These are phyloP conservation scores for Scaptomyza caliginosa DNA, from an alignment of 2,888 invertebrate species.

Conservation along the genomic window DNA sequence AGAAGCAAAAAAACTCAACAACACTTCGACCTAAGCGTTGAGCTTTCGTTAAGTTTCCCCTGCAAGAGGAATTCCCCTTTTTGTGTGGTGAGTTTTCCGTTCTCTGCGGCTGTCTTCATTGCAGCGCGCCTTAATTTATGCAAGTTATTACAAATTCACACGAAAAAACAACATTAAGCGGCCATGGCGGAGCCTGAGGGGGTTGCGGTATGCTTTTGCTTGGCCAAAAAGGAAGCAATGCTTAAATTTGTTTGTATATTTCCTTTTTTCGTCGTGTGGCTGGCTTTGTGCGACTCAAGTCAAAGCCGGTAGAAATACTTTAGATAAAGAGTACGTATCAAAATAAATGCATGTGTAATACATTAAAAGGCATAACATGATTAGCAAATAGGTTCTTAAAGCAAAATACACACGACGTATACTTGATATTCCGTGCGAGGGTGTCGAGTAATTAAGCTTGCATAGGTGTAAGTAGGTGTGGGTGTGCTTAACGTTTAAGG, in stretches of 20 bases:
- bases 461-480: constrained; percentile 10
- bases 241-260: constrained; percentile 49
- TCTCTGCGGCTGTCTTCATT: constrained; percentile 22
- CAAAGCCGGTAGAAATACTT: constrained; percentile 28
- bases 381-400: constrained; percentile 45
- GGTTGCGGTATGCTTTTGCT: constrained; percentile 13
- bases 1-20: constrained; percentile 28
- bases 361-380: constrained; percentile 57
- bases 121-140: constrained; percentile 70
- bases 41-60: constrained; percentile 53
- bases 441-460: constrained; percentile 61
- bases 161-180: constrained; percentile 74
- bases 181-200: neutral
- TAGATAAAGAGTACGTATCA: constrained; percentile 23
- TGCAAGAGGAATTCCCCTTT: neutral
- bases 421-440: constrained; percentile 31
- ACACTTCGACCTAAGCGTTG: constrained; percentile 37
- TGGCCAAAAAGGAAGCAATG: constrained; percentile 61
- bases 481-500: constrained; percentile 60
- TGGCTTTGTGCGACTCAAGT: constrained; percentile 29
- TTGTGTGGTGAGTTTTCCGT: constrained; percentile 44
- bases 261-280: constrained; percentile 37
- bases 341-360: constrained; percentile 53
- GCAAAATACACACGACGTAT: constrained; percentile 20
- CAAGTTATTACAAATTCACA: constrained; percentile 79